Conservation (phyloP, 2,113 vertebrate genomes). For the Poeciliopsis retropinna region DNA sequence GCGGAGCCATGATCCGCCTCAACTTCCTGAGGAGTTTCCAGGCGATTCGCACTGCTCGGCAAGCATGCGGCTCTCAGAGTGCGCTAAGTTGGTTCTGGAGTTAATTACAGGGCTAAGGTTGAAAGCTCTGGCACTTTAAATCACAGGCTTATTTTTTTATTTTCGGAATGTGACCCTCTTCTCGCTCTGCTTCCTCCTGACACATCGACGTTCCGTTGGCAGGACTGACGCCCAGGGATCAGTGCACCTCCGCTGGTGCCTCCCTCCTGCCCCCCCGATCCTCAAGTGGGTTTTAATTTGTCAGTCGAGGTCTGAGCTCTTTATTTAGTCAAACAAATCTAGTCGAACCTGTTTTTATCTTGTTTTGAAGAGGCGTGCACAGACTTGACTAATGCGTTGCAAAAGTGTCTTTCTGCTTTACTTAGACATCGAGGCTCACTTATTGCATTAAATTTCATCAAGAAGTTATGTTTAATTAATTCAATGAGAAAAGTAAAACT, state of each 20-base stretch:
- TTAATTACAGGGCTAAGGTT: background rate
- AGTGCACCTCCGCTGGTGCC: slow-evolving; percentile 9
- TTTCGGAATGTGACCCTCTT: background rate
- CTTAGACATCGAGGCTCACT: background rate
- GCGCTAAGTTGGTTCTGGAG: slow-evolving; percentile 2
- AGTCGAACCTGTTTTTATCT: background rate
- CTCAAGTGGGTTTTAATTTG: background rate
- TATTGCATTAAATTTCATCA: background rate
- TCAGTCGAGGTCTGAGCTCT: background rate
- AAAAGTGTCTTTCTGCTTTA: background rate
- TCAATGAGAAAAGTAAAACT: background rate
- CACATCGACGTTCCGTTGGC: slow-evolving; percentile 29
- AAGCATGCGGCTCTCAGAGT: slow-evolving; percentile 34
- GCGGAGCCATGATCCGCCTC: slow-evolving; percentile 53
- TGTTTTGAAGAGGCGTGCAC: background rate
- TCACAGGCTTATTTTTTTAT: background rate
- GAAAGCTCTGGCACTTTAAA: background rate
- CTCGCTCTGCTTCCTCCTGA: slow-evolving; percentile 24
- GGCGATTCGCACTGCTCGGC: slow-evolving; percentile 12
- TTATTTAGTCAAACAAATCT: slow-evolving; percentile 1
- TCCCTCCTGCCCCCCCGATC: background rate
- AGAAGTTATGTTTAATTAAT: background rate
- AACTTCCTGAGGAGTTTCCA: slow-evolving; percentile 70
- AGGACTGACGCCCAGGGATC: slow-evolving; percentile 25
- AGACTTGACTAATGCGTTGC: background rate